phyloP scores from a whole-genome alignment of 2,113 vertebrate species.

The Platichthys stellatus region DNA sequence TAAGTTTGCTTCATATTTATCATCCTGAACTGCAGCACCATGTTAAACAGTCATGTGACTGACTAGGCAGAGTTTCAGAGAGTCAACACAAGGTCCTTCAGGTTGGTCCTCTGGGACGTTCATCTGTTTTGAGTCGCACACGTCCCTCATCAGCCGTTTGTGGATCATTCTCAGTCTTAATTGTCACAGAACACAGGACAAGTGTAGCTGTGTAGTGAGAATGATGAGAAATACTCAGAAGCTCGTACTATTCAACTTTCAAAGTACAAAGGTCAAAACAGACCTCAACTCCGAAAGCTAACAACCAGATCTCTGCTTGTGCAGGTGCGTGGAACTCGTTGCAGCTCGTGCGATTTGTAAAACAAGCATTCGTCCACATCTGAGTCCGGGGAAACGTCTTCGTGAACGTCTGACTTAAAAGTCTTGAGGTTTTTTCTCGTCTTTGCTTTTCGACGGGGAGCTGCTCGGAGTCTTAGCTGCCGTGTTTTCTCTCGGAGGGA shows the following conservation, averaged over 20 bases:
- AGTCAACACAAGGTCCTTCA: background rate
- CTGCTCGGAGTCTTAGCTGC: constrained; percentile 29
- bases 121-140: too few relatives aligned
- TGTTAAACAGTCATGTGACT: background rate
- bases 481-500: constrained; percentile 39
- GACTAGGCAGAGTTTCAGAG: background rate
- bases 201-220: too few relatives aligned
- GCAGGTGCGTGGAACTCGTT: constrained; percentile 61
- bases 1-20: background rate
- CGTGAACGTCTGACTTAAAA: constrained; percentile 25
- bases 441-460: constrained; percentile 42
- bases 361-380: constrained; percentile 50
- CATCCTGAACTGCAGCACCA: background rate
- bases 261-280: constrained; percentile 17
- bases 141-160: background rate
- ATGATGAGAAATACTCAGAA: too few relatives aligned
- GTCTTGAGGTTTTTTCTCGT: constrained; percentile 46
- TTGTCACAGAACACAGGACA: too few relatives aligned
- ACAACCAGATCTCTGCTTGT: constrained; percentile 47
- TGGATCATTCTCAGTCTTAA: background rate
- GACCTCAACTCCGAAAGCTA: constrained; percentile 15
- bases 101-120: too few relatives aligned
- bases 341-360: constrained; percentile 46
- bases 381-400: constrained; percentile 40
- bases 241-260: background rate